Conservation (phyloP, 2,888 invertebrate species). For the Cantharis rufa region DNA sequence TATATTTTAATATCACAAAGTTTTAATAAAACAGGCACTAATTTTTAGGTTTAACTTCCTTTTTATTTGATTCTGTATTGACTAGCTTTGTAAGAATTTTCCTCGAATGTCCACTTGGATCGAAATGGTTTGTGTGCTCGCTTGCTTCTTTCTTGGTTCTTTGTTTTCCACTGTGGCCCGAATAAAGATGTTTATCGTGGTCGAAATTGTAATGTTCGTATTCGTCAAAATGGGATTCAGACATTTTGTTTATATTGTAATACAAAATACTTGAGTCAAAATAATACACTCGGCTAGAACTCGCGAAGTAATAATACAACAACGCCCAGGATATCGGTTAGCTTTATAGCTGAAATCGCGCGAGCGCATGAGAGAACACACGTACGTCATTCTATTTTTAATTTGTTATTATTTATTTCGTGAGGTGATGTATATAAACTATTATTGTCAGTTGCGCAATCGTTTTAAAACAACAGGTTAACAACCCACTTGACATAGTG, state of each 20-base stretch:
- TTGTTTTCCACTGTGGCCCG: constrained; percentile 88
- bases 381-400: neutral
- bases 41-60: constrained; percentile 52
- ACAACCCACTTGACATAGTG: neutral
- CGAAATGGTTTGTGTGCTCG: constrained; percentile 88
- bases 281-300: neutral
- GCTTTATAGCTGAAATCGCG: neutral
- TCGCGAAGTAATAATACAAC: neutral
- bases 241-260: constrained; percentile 64
- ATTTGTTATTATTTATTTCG: neutral
- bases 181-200: constrained; percentile 86
- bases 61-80: constrained; percentile 83
- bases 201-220: constrained; percentile 95
- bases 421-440: neutral
- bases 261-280: neutral
- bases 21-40: constrained; percentile 7
- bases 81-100: constrained; percentile 85
- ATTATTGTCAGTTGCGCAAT: neutral
- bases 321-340: neutral
- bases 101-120: constrained; percentile 91
- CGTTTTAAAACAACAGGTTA: neutral
- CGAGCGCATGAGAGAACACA: neutral
- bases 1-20: constrained; percentile 10
- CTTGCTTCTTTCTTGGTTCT: constrained; percentile 86
- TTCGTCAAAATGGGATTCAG: constrained; percentile 81